Percentiles rank a stretch among this genome's conserved stretches.
phyloP scores from a whole-genome alignment of 2,113 vertebrate genomes.

The Pelobates fuscus region DNA sequence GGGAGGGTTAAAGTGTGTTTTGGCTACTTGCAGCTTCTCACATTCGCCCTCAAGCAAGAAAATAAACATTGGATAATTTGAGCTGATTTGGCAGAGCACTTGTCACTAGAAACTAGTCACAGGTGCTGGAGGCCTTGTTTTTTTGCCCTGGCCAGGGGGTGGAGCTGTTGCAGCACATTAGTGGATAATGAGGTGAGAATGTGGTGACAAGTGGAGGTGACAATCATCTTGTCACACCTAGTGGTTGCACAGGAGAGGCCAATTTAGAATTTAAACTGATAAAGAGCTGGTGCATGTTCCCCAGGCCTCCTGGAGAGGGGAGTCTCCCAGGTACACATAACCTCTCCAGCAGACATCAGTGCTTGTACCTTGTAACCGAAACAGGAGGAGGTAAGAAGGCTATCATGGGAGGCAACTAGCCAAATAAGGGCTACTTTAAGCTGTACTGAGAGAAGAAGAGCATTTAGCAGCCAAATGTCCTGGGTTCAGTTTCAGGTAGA shows the following conservation, averaged over 20 bases:
- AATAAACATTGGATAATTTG: conserved; percentile 3
- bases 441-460: too few relatives aligned
- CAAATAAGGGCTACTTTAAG: too few relatives aligned
- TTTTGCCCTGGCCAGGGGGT: conserved; percentile 11
- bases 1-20: conserved; percentile 13
- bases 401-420: too few relatives aligned
- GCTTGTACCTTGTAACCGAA: not conserved
- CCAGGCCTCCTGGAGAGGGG: not conserved
- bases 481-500: too few relatives aligned
- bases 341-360: not conserved
- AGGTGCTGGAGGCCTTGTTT: conserved; percentile 15
- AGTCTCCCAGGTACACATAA: not conserved
- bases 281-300: not conserved
- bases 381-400: conserved; percentile 9
- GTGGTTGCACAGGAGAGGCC: conserved; percentile 21
- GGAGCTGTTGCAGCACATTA: conserved; percentile 18
- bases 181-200: conserved; percentile 17
- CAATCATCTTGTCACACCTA: conserved; percentile 33
- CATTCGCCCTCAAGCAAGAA: not conserved
- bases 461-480: too few relatives aligned
- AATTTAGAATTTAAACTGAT: conserved; percentile 30
- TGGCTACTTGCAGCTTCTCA: not conserved
- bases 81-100: conserved; percentile 2
- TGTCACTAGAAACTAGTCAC: conserved; percentile 10
- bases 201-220: conserved; percentile 44